Evolutionary conservation across 2,888 invertebrate genomes (phyloP).

Genomic region (Apamea anceps): DNA sequence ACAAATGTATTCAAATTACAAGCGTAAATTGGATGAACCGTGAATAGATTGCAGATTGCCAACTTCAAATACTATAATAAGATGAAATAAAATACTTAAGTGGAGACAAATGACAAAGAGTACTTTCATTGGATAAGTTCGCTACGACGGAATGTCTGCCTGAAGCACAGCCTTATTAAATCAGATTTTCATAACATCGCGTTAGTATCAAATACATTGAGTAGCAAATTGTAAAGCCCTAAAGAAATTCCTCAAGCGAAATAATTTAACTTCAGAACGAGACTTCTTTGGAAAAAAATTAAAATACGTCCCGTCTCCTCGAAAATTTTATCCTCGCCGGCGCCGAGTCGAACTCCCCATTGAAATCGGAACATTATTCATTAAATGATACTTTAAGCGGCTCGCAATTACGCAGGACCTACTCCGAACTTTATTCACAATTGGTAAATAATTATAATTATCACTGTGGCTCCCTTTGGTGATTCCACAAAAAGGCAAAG

Average conservation of each 20-base stretch:
- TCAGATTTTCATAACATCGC: constrained; percentile 75
- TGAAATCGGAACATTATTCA: constrained; percentile 83
- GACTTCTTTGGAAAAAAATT: constrained; percentile 79
- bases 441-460: constrained; percentile 90
- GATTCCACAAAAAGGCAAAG: constrained; percentile 87
- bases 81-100: constrained; percentile 53
- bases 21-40: constrained; percentile 22
- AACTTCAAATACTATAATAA: constrained; percentile 44
- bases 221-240: constrained; percentile 80
- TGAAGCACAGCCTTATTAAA: constrained; percentile 68
- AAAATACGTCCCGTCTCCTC: constrained; percentile 77
- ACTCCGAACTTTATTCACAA: constrained; percentile 85
- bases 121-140: constrained; percentile 46
- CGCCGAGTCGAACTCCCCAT: constrained; percentile 76
- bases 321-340: constrained; percentile 78
- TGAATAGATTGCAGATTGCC: constrained; percentile 37
- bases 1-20: not conserved
- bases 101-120: constrained; percentile 53
- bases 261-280: constrained; percentile 85
- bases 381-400: constrained; percentile 87
- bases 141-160: constrained; percentile 46
- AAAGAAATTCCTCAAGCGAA: constrained; percentile 83
- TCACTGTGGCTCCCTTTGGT: constrained; percentile 85
- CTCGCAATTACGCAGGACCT: constrained; percentile 83
- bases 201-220: constrained; percentile 78